phyloP scores from a whole-genome alignment of 1,140 invertebrate genomes.

The Dryas iulia region DNA sequence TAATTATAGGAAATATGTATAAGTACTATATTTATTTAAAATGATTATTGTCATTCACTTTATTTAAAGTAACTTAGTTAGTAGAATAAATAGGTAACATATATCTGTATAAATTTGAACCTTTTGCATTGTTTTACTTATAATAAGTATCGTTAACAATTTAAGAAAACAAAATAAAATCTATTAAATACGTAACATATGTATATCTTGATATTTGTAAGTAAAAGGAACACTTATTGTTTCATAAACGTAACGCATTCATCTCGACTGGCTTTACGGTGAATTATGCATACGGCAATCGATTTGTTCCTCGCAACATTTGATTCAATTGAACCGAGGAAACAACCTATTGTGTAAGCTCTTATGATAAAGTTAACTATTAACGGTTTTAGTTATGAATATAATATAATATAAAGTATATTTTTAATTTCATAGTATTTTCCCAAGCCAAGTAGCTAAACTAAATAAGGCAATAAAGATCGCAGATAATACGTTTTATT shows the following conservation, averaged over 20 bases:
- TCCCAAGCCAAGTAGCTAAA: background rate
- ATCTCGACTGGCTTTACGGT: slow-evolving; percentile 39
- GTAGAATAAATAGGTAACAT: too few relatives aligned
- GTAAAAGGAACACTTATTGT: slow-evolving; percentile 9
- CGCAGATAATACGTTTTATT: background rate
- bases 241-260: slow-evolving; percentile 21
- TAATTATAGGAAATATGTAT: background rate
- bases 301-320: slow-evolving; percentile 56
- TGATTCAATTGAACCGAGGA: slow-evolving; percentile 56
- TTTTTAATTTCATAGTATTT: background rate
- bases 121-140: too few relatives aligned
- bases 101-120: too few relatives aligned
- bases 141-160: too few relatives aligned
- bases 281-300: slow-evolving; percentile 51
- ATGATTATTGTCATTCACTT: too few relatives aligned
- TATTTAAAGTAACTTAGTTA: too few relatives aligned
- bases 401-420: background rate
- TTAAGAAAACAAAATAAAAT: background rate
- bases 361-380: slow-evolving; percentile 16
- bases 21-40: background rate
- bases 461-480: background rate
- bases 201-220: background rate
- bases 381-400: background rate
- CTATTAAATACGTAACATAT: background rate
- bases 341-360: slow-evolving; percentile 51